A percentile compares a stretch with the other conserved stretches of the same genome.
These are phyloP conservation scores for Enteromius viviparus DNA, from an alignment of 2,797 vertebrate genomes.

Conservation along the genomic window DNA sequence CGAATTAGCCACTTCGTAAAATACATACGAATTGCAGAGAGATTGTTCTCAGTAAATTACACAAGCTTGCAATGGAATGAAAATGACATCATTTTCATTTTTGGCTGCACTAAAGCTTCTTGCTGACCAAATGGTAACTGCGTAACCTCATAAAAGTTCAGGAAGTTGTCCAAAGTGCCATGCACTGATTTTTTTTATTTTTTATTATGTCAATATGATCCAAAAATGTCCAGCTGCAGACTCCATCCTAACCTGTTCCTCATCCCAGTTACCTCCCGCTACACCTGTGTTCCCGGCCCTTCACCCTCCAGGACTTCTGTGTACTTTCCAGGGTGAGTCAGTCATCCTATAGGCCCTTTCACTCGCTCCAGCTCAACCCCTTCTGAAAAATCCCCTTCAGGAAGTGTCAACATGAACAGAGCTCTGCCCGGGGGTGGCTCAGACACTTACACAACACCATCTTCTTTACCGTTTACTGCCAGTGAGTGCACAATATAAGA, in stretches of 20 bases:
- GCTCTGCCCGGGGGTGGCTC: conserved; percentile 33
- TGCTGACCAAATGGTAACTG: conserved; percentile 26
- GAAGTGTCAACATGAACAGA: conserved; percentile 45
- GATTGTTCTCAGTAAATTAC: not conserved
- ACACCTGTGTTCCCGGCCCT: conserved; percentile 34
- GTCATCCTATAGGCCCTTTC: conserved; percentile 48
- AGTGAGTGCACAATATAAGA: not conserved
- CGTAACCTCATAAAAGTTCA: conserved; percentile 38
- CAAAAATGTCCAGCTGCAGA: conserved; percentile 10
- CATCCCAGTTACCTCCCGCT: conserved; percentile 33
- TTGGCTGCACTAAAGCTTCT: not conserved
- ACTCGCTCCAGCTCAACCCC: conserved; percentile 28
- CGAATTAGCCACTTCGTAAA: no score
- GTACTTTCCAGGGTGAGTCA: conserved; percentile 61
- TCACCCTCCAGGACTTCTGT: conserved; percentile 6
- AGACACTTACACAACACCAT: conserved; percentile 15
- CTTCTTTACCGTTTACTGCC: conserved; percentile 11
- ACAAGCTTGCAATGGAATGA: not conserved
- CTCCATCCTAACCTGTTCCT: conserved; percentile 13
- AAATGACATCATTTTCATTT: conserved; percentile 6
- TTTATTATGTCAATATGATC: not conserved
- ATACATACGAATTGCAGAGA: no score
- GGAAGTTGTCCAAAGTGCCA: conserved; percentile 13
- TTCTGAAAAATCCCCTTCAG: conserved; percentile 59
- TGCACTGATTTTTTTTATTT: conserved; percentile 4